Base-by-base conservation (phyloP, 1,140 invertebrate species). In the Hylaeus anthracinus region DNA sequence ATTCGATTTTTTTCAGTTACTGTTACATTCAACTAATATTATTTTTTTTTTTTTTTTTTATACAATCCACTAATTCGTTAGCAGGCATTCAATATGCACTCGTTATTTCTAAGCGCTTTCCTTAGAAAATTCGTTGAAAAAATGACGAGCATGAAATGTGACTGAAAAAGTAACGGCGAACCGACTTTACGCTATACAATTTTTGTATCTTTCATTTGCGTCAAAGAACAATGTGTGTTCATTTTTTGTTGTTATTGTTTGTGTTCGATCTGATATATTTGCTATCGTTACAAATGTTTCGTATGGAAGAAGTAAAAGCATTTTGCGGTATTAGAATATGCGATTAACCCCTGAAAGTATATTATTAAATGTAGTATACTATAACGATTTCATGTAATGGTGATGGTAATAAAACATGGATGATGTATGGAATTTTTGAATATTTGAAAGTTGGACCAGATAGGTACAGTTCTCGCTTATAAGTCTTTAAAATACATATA, bases 291-390 rank as follows among this genome's bases (percentile, higher is more conserved):
- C 10, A 15, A 60, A 45, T 58, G 10, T 12, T 3, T 45, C 45
- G 37, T 26, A 43, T 4, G 69, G 61, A 61, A 66, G 5, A 48
- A 48, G n/a, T 43, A n/a, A 73, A 56, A 72, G n/a, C 58, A 65
- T 72, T n/a, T 65, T 55, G 69, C 70, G 15, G 53, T 79, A 79
- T 55, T 61, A 63, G 48, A n/a, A 65, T 56, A 73, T 65, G 71
- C 77, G 51, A 73, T 73, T 48, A 65, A 14, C 48, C 12, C 15
- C 26, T 64, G 51, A 64, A 66, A 45, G 12, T 48, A 45, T 5
- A 48, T 56, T 37, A 45, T 15, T 14, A n/a, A 63, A 26, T 65
- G 48, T 26, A 10, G 45, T 71, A 15, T 41, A 73, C 15, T 71
- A 55, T 53, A 64, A 73, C 6, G 6, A 12, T 64, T 64, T 72